These are phyloP conservation scores for Tiliacea citrago DNA, from an alignment of 2,888 invertebrate genomes.

Conservation along the genomic window DNA sequence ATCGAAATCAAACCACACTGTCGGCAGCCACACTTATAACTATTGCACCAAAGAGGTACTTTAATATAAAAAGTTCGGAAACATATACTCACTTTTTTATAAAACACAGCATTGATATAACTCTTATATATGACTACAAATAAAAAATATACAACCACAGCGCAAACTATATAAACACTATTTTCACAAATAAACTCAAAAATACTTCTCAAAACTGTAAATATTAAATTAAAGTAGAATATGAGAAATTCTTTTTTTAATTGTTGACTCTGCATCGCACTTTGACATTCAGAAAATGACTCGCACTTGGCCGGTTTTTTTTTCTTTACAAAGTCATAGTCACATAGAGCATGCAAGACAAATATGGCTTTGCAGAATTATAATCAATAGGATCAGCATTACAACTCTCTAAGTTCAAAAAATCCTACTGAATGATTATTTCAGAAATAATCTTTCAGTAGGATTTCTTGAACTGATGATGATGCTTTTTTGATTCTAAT, in stretches of 20 bases:
- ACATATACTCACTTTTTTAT: constrained; percentile 77
- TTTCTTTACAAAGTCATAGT: no score
- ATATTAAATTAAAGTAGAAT: constrained; percentile 64
- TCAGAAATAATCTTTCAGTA: no score
- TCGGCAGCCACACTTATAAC: not conserved
- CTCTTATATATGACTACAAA: constrained; percentile 74
- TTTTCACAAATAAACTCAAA: constrained; percentile 65
- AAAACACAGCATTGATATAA: constrained; percentile 76
- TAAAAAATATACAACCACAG: constrained; percentile 70
- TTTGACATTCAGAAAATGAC: constrained; percentile 52
- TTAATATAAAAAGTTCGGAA: not conserved
- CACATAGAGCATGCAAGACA: no score
- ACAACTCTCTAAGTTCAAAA: no score
- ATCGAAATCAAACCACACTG: not conserved
- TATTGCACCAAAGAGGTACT: not conserved
- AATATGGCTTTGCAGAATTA: no score
- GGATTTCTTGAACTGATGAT: no score
- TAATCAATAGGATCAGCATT: no score
- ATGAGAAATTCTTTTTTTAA: constrained; percentile 54
- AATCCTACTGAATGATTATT: no score
- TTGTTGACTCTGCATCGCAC: constrained; percentile 28
- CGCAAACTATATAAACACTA: constrained; percentile 60
- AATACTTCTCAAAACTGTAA: constrained; percentile 51
- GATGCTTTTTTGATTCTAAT: no score
- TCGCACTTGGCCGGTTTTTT: no score